Conservation (phyloP, 1,140 invertebrate species). For the Sitophilus oryzae region DNA sequence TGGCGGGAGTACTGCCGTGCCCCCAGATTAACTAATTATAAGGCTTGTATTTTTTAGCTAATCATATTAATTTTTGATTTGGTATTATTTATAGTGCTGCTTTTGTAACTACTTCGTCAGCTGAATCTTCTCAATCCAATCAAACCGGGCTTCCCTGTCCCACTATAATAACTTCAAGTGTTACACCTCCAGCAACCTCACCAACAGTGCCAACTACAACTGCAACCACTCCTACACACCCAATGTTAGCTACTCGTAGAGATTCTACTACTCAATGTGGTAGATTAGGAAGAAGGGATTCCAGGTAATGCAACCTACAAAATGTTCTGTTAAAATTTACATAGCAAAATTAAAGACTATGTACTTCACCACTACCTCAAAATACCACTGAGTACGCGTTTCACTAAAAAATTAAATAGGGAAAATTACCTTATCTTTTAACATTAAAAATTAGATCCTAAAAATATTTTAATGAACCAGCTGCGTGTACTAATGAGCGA, state of each 20-base stretch:
- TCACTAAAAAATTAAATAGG: too few species aligned
- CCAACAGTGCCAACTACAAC: constrained; percentile 47
- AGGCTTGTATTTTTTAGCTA: not conserved
- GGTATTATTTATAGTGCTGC: constrained; percentile 16
- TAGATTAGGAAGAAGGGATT: constrained; percentile 58
- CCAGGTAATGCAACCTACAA: constrained; percentile 32
- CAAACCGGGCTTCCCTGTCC: constrained; percentile 58
- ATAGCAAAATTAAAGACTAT: too few species aligned
- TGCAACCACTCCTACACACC: constrained; percentile 54
- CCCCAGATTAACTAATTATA: too few species aligned
- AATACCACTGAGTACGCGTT: too few species aligned
- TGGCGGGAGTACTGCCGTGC: too few species aligned
- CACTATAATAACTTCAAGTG: constrained; percentile 73
- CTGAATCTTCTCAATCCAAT: constrained; percentile 13
- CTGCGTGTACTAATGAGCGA: too few species aligned
- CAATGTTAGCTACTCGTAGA: constrained; percentile 58
- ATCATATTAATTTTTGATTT: not conserved
- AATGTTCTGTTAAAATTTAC: too few species aligned
- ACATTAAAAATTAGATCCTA: too few species aligned
- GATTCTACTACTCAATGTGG: constrained; percentile 81
- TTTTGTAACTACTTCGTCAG: constrained; percentile 14
- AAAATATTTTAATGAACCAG: too few species aligned
- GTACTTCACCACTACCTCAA: too few species aligned
- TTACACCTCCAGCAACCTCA: constrained; percentile 71
- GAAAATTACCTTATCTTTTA: too few species aligned